phyloP scores from a whole-genome alignment of 2,888 invertebrate genomes.

The Onchidella celtica region DNA sequence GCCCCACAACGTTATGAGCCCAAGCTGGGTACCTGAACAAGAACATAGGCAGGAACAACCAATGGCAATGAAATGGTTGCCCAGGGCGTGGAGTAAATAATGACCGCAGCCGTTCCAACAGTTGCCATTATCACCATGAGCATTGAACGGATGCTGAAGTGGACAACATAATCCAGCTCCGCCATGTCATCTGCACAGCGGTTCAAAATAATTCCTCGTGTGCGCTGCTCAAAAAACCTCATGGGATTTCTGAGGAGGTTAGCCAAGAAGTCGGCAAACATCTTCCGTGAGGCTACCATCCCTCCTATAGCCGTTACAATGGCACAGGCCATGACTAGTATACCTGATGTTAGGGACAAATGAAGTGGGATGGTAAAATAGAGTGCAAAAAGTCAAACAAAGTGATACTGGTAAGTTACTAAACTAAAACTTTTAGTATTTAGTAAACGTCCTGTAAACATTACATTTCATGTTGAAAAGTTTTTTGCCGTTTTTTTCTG shows the following conservation, averaged over 20 bases:
- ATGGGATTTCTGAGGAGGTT: slow-evolving; percentile 73
- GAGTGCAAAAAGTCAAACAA: neutral
- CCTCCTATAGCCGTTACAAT: slow-evolving; percentile 78
- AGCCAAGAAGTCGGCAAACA: slow-evolving; percentile 76
- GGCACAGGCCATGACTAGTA: slow-evolving; percentile 64
- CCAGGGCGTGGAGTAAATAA: slow-evolving; percentile 64
- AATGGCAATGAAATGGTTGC: slow-evolving; percentile 63
- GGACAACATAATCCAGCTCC: slow-evolving; percentile 72
- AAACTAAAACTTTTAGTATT: too few relatives aligned
- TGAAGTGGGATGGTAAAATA: too few relatives aligned
- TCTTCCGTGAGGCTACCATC: slow-evolving; percentile 76
- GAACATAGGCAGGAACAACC: slow-evolving; percentile 65
- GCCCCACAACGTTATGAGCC: too few relatives aligned
- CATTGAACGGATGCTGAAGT: slow-evolving; percentile 75
- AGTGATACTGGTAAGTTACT: neutral
- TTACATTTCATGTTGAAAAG: neutral
- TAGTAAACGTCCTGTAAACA: neutral
- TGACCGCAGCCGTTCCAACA: slow-evolving; percentile 61
- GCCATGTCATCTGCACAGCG: slow-evolving; percentile 73
- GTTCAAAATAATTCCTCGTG: slow-evolving; percentile 80
- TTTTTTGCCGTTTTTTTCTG: too few relatives aligned
- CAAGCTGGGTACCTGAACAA: slow-evolving; percentile 70
- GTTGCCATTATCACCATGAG: slow-evolving; percentile 66
- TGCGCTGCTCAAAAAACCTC: slow-evolving; percentile 76
- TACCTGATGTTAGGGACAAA: slow-evolving; percentile 58